Evolutionary conservation across 2,113 vertebrate genomes (phyloP).

Genomic region (Poeciliopsis prolifica): DNA sequence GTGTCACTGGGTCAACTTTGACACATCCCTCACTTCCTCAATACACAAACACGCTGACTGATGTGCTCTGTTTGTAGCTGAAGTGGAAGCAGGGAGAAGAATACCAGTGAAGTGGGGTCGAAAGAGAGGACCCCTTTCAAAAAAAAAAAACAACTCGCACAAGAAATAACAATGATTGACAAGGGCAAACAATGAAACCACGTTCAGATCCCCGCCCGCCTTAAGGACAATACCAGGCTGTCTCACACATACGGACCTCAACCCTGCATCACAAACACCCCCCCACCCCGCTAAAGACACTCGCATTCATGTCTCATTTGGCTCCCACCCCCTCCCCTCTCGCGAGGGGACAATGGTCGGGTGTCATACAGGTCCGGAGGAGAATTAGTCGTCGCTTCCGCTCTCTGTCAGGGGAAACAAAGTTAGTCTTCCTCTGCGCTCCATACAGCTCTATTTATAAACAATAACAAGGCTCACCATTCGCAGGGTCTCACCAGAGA

Average conservation of each 20-base stretch:
- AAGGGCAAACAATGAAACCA: slow-evolving; percentile 60
- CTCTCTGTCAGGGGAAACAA: slow-evolving; percentile 77
- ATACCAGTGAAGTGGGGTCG: slow-evolving; percentile 54
- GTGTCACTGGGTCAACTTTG: slow-evolving; percentile 70
- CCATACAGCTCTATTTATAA: slow-evolving; percentile 71
- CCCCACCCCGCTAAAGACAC: slow-evolving; percentile 40
- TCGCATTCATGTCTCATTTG: slow-evolving; percentile 45
- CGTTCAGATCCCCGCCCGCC: slow-evolving; percentile 33
- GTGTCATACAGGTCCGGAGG: slow-evolving; percentile 78
- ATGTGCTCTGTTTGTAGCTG: slow-evolving; percentile 18
- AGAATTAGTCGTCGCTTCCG: slow-evolving; percentile 80
- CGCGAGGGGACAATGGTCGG: slow-evolving; percentile 65
- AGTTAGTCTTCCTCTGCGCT: slow-evolving; percentile 73
- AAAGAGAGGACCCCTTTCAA: slow-evolving; percentile 25
- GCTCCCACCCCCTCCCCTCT: slow-evolving; percentile 10
- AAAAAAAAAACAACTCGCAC: slow-evolving; percentile 45
- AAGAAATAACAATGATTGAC: slow-evolving; percentile 46
- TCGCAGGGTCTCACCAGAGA: slow-evolving; percentile 52
- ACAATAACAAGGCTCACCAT: slow-evolving; percentile 76
- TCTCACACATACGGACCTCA: slow-evolving; percentile 41
- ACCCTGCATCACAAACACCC: slow-evolving; percentile 52
- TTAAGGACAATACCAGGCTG: slow-evolving; percentile 66
- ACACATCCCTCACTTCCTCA: slow-evolving; percentile 71
- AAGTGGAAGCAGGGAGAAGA: slow-evolving; percentile 34
- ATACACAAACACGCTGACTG: slow-evolving; percentile 33